Evolutionary conservation across 2,113 vertebrate genomes (phyloP), one percentile per base, ranked within the genome.

Genomic region (Scomber japonicus): DNA sequence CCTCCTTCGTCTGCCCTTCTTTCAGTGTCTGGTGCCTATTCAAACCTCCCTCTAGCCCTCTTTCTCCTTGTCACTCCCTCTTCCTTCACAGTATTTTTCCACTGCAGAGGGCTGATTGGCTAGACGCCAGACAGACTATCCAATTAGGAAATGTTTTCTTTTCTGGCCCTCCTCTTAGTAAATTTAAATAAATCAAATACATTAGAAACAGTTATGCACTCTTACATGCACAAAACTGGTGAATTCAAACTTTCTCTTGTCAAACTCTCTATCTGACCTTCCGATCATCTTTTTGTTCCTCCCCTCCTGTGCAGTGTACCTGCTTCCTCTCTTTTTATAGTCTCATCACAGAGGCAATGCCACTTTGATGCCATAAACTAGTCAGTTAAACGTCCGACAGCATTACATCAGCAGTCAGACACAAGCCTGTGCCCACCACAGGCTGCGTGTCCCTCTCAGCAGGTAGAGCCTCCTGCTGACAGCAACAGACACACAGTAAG

Each of bases 21-120:
- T 71, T 72, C 49, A 31, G 51, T 11, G 13, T 63, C 27, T 67
- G 17, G 44, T 31, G 50, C n/a, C 15, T 57, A 57, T 81, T 63
- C 56, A 75, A 64, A 64, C 78, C 40, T 60, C 66, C 78, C 71
- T 70, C 60, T 51, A 15, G 50, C 60, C 50, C 31, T 74, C 65
- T 63, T 50, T 4, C 30, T 48, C 64, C 40, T 73, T 17, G 62
- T 50, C 81, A 85, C 87, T 72, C 86, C 72, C 64, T 57, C 6
- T 3, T 17, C 60, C 56, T 59, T 56, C 11, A 45, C 51, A 66
- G 86, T 89, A 70, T 44, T 91, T 90, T 92, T 91, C 91, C 89
- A 89, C 67, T 87, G 88, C 83, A 77, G 68, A 60, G 12, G 1
- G 8, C 19, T 74, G 69, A 87, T 74, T 89, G 88, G 85, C 81